Evolutionary conservation across 2,888 invertebrate genomes (phyloP).

Genomic region (Ptychoptera albimana): DNA sequence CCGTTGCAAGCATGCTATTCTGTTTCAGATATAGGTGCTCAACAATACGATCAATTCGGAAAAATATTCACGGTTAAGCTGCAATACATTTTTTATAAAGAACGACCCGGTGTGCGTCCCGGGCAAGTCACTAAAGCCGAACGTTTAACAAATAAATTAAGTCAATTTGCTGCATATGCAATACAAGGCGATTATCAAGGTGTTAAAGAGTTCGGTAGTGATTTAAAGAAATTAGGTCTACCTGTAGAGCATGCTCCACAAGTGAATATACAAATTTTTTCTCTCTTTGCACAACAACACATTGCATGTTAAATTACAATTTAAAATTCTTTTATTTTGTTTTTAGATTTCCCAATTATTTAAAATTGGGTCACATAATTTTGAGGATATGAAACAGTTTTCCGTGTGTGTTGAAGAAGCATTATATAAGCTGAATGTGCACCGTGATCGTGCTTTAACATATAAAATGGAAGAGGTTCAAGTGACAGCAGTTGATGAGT

Average conservation of each 20-base stretch:
- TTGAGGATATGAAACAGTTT: conserved; percentile 83
- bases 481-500: conserved; percentile 82
- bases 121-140: conserved; percentile 91
- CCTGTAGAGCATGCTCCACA: conserved; percentile 97
- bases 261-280: conserved; percentile 24
- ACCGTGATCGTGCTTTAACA: conserved; percentile 72
- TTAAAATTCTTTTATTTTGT: not conserved
- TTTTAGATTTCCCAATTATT: conserved; percentile 69
- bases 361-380: conserved; percentile 82
- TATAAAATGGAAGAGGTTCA: conserved; percentile 97
- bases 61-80: conserved; percentile 95
- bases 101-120: conserved; percentile 88
- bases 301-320: not conserved
- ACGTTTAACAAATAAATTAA: conserved; percentile 75
- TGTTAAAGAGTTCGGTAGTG: conserved; percentile 84
- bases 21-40: conserved; percentile 84
- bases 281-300: not conserved
- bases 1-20: conserved; percentile 91
- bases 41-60: conserved; percentile 97
- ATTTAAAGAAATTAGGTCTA: conserved; percentile 79
- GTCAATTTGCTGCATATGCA: conserved; percentile 86
- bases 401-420: conserved; percentile 85
- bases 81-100: conserved; percentile 96
- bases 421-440: conserved; percentile 68
- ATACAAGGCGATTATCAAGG: conserved; percentile 89